phyloP scores from a whole-genome alignment of 2,797 vertebrate species.

The Epinephelus awoara region DNA sequence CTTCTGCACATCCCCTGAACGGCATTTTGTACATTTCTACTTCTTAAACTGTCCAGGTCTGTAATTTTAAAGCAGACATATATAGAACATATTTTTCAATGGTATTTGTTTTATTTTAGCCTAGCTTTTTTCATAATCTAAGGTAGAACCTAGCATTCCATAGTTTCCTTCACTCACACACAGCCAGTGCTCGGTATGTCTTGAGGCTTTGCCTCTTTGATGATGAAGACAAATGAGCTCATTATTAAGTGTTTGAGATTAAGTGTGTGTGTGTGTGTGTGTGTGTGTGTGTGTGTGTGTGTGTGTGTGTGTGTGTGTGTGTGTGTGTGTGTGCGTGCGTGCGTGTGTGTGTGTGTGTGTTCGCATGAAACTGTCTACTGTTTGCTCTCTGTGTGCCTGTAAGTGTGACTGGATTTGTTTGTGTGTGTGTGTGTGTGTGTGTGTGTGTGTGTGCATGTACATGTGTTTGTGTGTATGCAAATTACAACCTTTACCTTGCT shows the following conservation, averaged over 20 bases:
- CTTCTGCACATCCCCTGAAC: no score
- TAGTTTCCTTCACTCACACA: conserved; percentile 43
- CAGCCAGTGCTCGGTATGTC: conserved; percentile 52
- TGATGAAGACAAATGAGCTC: conserved; percentile 80
- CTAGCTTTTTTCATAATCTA: conserved; percentile 10
- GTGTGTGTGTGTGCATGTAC: neutral
- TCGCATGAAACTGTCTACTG: conserved; percentile 11
- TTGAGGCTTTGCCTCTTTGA: conserved; percentile 68
- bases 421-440: neutral
- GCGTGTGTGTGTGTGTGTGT: neutral
- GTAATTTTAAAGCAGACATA: no score
- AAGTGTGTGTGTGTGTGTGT: conserved; percentile 17
- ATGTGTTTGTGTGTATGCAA: conserved; percentile 42
- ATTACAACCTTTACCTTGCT: conserved; percentile 68
- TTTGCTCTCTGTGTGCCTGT: conserved; percentile 18
- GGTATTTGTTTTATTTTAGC: no score
- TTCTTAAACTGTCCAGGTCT: no score
- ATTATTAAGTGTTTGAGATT: conserved; percentile 66
- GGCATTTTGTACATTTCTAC: no score
- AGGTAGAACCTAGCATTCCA: conserved; percentile 40
- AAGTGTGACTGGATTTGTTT: conserved; percentile 18
- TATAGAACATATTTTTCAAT: no score
- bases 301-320: neutral
- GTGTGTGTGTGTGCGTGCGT: conserved; percentile 6
- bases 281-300: conserved; percentile 8